phyloP scores from a whole-genome alignment of 2,113 vertebrate species.

The Halichoeres trimaculatus region DNA sequence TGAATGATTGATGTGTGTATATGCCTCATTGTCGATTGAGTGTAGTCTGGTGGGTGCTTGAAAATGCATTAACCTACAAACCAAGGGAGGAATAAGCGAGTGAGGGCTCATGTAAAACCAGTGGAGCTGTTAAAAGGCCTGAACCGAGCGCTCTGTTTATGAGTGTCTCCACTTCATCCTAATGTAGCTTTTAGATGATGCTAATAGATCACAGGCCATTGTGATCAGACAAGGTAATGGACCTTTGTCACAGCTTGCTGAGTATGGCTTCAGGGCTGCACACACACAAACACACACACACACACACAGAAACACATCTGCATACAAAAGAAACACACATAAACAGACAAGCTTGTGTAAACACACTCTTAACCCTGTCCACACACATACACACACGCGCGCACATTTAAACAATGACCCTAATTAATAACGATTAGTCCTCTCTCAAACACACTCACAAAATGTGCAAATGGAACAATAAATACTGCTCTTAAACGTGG shows the following conservation, averaged over 20 bases:
- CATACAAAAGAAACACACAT: slow-evolving; percentile 24
- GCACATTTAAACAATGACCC: slow-evolving; percentile 90
- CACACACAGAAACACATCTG: slow-evolving; percentile 10
- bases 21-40: slow-evolving; percentile 70
- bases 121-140: slow-evolving; percentile 87
- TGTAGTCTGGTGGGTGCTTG: slow-evolving; percentile 79
- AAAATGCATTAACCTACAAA: slow-evolving; percentile 81
- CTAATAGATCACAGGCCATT: slow-evolving; percentile 97
- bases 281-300: slow-evolving; percentile 79
- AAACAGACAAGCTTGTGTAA: slow-evolving; percentile 1
- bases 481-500: slow-evolving; percentile 91
- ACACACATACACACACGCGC: slow-evolving; percentile 29
- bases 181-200: slow-evolving; percentile 98
- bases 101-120: slow-evolving; percentile 84
- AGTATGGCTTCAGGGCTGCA: slow-evolving; percentile 94
- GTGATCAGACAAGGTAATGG: slow-evolving; percentile 98
- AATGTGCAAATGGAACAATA: slow-evolving; percentile 99
- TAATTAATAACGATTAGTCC: slow-evolving; percentile 99
- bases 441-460: slow-evolving; percentile 79
- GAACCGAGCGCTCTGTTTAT: slow-evolving; percentile 83
- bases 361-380: background rate
- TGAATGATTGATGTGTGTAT: slow-evolving; percentile 58
- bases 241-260: slow-evolving; percentile 96
- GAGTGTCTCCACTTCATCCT: slow-evolving; percentile 88
- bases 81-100: slow-evolving; percentile 68